phyloP scores from a whole-genome alignment of 2,113 vertebrate species.

The Progne subis region DNA sequence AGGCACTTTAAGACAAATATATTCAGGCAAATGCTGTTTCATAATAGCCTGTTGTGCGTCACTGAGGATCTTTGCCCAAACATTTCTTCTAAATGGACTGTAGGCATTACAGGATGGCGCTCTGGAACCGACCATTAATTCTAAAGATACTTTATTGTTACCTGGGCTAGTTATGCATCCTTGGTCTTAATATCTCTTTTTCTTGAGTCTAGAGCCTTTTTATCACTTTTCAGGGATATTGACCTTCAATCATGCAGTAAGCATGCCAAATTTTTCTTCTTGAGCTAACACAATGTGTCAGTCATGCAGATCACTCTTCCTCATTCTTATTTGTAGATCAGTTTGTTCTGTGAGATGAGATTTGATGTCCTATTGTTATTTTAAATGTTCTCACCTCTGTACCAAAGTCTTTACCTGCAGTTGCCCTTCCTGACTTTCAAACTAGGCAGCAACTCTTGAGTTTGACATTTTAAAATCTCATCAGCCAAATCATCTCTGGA shows the following conservation, averaged over 20 bases:
- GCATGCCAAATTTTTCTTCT: constrained; percentile 29
- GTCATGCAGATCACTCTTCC: not conserved
- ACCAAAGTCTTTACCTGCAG: not conserved
- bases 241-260: constrained; percentile 55
- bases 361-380: not conserved
- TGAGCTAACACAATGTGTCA: constrained; percentile 9
- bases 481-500: not conserved
- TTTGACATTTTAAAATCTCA: not conserved
- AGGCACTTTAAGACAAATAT: not conserved
- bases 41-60: not conserved
- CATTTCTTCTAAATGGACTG: not conserved
- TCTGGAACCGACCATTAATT: constrained; percentile 1
- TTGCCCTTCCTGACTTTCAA: not conserved
- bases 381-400: not conserved
- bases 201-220: constrained; percentile 11
- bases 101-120: not conserved
- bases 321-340: constrained; percentile 15
- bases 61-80: not conserved
- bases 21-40: not conserved
- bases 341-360: not conserved
- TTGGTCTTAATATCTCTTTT: constrained; percentile 36
- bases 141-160: not conserved
- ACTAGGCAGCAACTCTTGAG: not conserved
- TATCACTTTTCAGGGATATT: constrained; percentile 35
- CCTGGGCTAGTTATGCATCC: not conserved